Evolutionary conservation across 2,888 invertebrate genomes (phyloP), one percentile per base, ranked within the genome.

Genomic region (Tachina fera): DNA sequence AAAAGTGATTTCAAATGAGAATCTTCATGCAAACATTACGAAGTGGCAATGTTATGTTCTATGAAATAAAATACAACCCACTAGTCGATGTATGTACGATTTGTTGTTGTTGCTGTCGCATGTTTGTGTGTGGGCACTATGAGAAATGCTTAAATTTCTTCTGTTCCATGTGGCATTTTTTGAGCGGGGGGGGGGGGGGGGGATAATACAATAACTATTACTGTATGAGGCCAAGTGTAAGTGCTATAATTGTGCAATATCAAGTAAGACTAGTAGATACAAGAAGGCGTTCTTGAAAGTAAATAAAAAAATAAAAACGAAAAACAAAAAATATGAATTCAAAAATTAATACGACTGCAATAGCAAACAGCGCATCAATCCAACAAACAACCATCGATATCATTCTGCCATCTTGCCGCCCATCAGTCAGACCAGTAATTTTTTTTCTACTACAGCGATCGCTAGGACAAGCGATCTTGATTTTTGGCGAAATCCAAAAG

Each of bases 181-280:
- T n/a, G n/a, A n/a, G 14, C 2, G 1, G 39, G 3, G 3, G 39
- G 39, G 16, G 14, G 1, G 1, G 39, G 3, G 3, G 39, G 39
- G 16, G 31, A 67, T 79, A 71, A 71, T 16, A 56, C 45, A 63
- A 79, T 56, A 31, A 31, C 31, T 31, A 60, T 67, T 47, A 8
- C 22, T 47, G n/a, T 61, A 61, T 13, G 49, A 65, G 51, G 16
- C n/a, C 41, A 71, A 83, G 39, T 49, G 45, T 58, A 78, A 83
- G 83, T 82, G 70, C 76, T 76, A 82, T 82, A 82, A 76, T 70
- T 82, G 70, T 56, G 31, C 63, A 63, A 70, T 53, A 76, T 70
- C 82, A 76, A 76, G 75, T 82, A 82, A 82, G 61, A 82, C 82
- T 76, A 76, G 82, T 76, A 82, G 82, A 82, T 41, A 63, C 39